Conservation (phyloP, 2,888 invertebrate genomes). For the Thyatira batis region DNA sequence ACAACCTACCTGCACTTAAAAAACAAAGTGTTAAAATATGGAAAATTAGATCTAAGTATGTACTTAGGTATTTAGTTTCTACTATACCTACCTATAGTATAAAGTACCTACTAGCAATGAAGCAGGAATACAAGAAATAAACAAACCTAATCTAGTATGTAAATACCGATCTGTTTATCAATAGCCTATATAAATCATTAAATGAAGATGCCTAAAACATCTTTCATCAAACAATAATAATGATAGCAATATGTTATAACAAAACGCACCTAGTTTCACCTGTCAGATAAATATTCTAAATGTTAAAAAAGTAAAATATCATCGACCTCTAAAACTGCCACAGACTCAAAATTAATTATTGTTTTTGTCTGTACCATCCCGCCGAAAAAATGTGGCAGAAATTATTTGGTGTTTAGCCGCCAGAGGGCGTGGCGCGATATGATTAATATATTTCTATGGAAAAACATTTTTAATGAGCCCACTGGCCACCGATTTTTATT, state of each 20-base stretch:
- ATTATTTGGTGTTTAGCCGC: slow-evolving; percentile 81
- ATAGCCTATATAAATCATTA: slow-evolving; percentile 21
- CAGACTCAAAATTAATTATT: slow-evolving; percentile 74
- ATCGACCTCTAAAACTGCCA: slow-evolving; percentile 65
- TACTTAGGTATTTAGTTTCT: too few relatives aligned
- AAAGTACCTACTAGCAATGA: too few relatives aligned
- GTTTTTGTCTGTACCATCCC: slow-evolving; percentile 55
- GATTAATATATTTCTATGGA: slow-evolving; percentile 80
- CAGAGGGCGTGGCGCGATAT: slow-evolving; percentile 67
- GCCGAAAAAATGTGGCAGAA: slow-evolving; percentile 68
- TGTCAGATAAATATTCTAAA: slow-evolving; percentile 41
- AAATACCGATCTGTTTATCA: not conserved
- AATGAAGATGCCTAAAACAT: slow-evolving; percentile 40
- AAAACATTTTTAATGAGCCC: slow-evolving; percentile 71
- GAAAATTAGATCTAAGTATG: too few relatives aligned
- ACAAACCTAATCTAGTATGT: not conserved
- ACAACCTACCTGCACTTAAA: too few relatives aligned
- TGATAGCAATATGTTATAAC: slow-evolving; percentile 50
- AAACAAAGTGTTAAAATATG: too few relatives aligned
- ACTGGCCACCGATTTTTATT: slow-evolving; percentile 45
- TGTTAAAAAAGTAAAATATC: slow-evolving; percentile 37
- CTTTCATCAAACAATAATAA: slow-evolving; percentile 43
- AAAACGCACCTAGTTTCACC: slow-evolving; percentile 58
- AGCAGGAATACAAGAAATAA: not conserved
- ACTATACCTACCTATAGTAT: too few relatives aligned